Base-by-base conservation (phyloP, 2,888 invertebrate genomes). In the Zhuqinia jingwanae region DNA sequence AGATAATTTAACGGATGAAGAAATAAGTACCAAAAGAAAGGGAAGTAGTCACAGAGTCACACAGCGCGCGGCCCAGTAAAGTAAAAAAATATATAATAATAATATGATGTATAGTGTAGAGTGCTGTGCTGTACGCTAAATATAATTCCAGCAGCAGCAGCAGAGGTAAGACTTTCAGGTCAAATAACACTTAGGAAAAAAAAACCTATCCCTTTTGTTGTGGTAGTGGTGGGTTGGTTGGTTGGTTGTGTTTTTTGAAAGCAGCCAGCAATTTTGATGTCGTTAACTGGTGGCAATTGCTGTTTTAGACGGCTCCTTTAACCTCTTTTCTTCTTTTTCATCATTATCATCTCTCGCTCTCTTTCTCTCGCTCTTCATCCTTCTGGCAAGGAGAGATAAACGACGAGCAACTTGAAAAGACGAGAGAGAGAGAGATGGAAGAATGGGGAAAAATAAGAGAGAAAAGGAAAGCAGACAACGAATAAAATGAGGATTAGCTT, bases 271-370 rank as follows among this genome's bases (percentile, higher is more conserved):
- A 81, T 58, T 70, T 68, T 81, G 70, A 81, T 70, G 81, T 81
- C 81, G 81, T 73, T 73, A 81, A 73, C 81, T 81, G 53, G 73
- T 81, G 58, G 81, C 81, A 81, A 81, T 73, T 73, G 58, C 80
- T 80, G 81, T 73, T 73, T 81, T 73, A 58, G 81, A 81, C 81
- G 73, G 65, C 36, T 63, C 78, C 58, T 77, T 58, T 36, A 77
- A 30, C 42, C 75, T 22, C 60, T n/a, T n/a, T n/a, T n/a, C 25
- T 25, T 60, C 25, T 47, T n/a, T 17, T 20, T 73, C 73, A 68
- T 73, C 68, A 27, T 27, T 15, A 13, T 42, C 47, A 27, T 6
- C 36, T 36, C 36, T 47, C 20, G 2, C 22, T 11, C 47, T 30
- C 45, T 45, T 65, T 36, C 36, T 47, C 20, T 17, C 22, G 15